Base-by-base conservation (phyloP, 1,140 invertebrate genomes). In the Gryon sp. region DNA sequence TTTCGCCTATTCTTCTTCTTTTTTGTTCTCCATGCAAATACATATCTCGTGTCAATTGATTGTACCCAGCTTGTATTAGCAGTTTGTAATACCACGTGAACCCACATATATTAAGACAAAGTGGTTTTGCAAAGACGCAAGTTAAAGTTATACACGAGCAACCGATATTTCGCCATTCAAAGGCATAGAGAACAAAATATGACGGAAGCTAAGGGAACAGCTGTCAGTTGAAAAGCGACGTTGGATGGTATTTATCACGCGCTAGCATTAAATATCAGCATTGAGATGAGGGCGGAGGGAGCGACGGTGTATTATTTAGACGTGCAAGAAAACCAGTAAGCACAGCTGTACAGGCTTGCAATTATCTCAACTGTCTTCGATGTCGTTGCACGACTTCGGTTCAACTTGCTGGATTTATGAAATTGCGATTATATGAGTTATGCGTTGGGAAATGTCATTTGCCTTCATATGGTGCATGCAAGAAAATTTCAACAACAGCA, bases 321-420 rank as follows among this genome's bases (percentile, higher is more conserved):
- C 22, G 43, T 7, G 20, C 40, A 45, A 55, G 18, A 69, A 28
- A 69, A 9, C 6, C 12, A 2, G 8, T 0, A 11, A 46, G 36
- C 22, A n/a, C 34, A 38, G 30, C 63, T 38, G 52, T 12, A 34
- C 1, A 11, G 4, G 20, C 6, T 20, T 30, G 32, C 50, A 57
- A 63, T 57, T 74, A 74, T 60, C 34, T 3, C 28, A n/a, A 50
- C 48, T 57, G 60, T 60, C 57, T 69, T 69, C 52, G 43, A 48
- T 48, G 62, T 34, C 32, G 19, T 26, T 19, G 36, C 48, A 40
- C 12, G 48, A 57, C 36, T 32, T 43, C 12, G 24, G 19, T 12
- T 66, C 66, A 57, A 50, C 74, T 78, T 77, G 62, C 79, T 59
- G 75, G 81, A 84, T 84, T 83, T 84, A 82, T 84, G 80, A 86